Base-by-base conservation (phyloP, 2,797 vertebrate genomes). In the Eleutherodactylus coqui region DNA sequence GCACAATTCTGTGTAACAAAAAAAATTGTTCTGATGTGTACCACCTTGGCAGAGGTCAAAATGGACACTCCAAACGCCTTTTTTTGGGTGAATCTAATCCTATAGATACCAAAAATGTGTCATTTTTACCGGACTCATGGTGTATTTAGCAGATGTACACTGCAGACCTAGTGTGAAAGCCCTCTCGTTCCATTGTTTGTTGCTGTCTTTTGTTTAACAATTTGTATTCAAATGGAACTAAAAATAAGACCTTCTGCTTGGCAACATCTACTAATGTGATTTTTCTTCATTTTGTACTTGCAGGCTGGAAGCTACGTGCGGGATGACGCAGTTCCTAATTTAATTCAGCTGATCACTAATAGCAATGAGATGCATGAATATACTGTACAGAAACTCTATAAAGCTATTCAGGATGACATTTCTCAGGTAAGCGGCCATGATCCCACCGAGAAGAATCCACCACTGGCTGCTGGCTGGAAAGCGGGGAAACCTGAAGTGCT, bases 291-390 rank as follows among this genome's bases (percentile, higher is more conserved):
- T n/a, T 73, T 76, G 4, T 91, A 88, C 21, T 94, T 94, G 83
- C 91, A 99, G 98, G 98, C 98, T 88, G 98, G 98, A 89, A 98
- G 97, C 93, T 99, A 99, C 0, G 98, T 99, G 89, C 95, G 98
- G 90, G 98, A 99, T 43, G 98, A 99, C 90, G 97, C 98, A 27
- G 98, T 99, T 82, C 98, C 98, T 36, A 99, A 99, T 93, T 96
- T 99, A 90, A 99, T 99, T 90, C 98, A 99, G 93, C 96, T 99
- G 88, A 99, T 99, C 94, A 99, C 98, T 27, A 99, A 99, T 91
- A 99, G 98, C 41, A 95, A 98, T 88, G 98, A 99, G 93, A 99
- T 99, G 97, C 97, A 99, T 82, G 97, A 97, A 82, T 99, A 99
- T 90, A 99, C 98, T 81, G 98, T 99, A 62, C 98, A 99, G 94